These are phyloP conservation scores for Copsychus sechellarum DNA, from an alignment of 2,113 vertebrate species.

Conservation along the genomic window DNA sequence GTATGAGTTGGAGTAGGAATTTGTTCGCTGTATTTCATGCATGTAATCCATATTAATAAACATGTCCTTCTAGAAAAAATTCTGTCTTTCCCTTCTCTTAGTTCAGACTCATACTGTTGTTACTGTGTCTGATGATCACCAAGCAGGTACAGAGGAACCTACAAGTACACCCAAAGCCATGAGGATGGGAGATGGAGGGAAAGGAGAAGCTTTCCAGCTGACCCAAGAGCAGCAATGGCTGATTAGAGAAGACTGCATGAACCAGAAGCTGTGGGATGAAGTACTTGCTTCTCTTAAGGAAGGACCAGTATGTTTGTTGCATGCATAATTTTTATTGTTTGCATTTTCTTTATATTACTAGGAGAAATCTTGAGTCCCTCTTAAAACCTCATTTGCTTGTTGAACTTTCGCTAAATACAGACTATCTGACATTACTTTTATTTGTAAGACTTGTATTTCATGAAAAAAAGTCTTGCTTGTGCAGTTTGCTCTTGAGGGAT, in stretches of 20 bases:
- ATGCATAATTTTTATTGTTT: neutral
- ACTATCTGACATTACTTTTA: neutral
- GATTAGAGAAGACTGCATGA: conserved; percentile 89
- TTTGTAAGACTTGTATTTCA: neutral
- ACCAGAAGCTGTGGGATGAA: conserved; percentile 97
- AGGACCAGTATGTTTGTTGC: conserved; percentile 86
- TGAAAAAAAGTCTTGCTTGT: neutral
- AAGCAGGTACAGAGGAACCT: conserved; percentile 69
- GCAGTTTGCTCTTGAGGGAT: neutral
- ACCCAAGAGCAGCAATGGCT: conserved; percentile 88
- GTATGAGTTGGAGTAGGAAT: neutral
- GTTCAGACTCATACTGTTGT: neutral
- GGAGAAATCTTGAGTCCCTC: neutral
- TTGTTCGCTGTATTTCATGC: neutral
- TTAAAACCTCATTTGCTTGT: neutral
- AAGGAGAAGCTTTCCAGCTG: conserved; percentile 89
- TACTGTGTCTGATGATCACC: neutral
- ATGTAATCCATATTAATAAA: neutral
- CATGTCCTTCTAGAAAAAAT: neutral
- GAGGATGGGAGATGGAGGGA: conserved; percentile 77
- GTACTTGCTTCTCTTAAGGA: conserved; percentile 88
- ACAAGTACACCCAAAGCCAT: conserved; percentile 78
- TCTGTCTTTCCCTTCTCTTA: neutral
- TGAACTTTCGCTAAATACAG: neutral
- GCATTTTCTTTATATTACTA: neutral